A percentile compares a stretch with the other conserved stretches of the same genome.
These are phyloP conservation scores for Drosophila diplacantha DNA, from an alignment of 2,888 invertebrate species.

Conservation along the genomic window DNA sequence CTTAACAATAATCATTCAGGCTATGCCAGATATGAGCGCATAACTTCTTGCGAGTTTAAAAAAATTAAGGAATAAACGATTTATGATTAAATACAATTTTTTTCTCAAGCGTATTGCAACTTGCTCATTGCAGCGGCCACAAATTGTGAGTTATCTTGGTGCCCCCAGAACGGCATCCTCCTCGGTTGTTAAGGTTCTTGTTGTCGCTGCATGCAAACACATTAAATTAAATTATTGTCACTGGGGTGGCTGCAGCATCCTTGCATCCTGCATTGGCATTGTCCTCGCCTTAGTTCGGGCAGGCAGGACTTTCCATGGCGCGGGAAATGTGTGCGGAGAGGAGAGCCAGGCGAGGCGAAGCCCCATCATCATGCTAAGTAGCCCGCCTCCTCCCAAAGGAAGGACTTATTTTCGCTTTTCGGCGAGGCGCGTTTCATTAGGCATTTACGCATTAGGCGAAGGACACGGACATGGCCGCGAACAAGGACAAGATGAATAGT, in stretches of 20 bases:
- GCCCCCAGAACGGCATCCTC: slow-evolving; percentile 45
- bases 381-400: slow-evolving; percentile 17
- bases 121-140: slow-evolving; percentile 54
- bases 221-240: slow-evolving; percentile 73
- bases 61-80: not conserved
- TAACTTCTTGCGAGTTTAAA: not conserved
- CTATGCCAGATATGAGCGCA: no score
- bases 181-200: slow-evolving; percentile 27
- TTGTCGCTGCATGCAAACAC: slow-evolving; percentile 67
- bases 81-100: not conserved
- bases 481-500: slow-evolving; percentile 18
- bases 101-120: not conserved
- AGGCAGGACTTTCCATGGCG: slow-evolving; percentile 38
- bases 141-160: slow-evolving; percentile 67
- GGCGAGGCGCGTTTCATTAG: slow-evolving; percentile 67
- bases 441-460: slow-evolving; percentile 42
- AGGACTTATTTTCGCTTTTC: slow-evolving; percentile 48
- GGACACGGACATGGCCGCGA: slow-evolving; percentile 7
- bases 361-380: slow-evolving; percentile 23
- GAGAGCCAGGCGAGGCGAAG: not conserved
- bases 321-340: slow-evolving; percentile 55
- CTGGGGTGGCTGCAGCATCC: slow-evolving; percentile 40
- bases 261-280: slow-evolving; percentile 30
- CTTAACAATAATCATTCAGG: not conserved
- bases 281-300: slow-evolving; percentile 53